Evolutionary conservation across 1,140 invertebrate genomes (phyloP).

Genomic region (Chironomus tepperi): DNA sequence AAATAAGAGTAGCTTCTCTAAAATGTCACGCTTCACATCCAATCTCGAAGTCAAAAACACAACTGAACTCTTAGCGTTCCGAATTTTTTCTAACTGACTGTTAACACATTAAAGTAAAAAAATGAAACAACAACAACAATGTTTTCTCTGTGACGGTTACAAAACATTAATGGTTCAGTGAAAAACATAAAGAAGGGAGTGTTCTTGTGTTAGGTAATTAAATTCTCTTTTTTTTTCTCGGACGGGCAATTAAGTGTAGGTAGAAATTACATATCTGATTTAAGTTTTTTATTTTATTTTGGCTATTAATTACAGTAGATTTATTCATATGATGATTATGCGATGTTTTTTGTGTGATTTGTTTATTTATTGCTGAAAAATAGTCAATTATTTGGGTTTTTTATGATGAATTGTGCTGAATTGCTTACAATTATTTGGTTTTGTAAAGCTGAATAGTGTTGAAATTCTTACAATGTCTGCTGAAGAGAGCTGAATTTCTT

Average conservation of each 20-base stretch:
- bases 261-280: neutral
- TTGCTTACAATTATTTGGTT: no score
- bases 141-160: slow-evolving; percentile 17
- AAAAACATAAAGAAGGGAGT: slow-evolving; percentile 8
- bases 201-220: slow-evolving; percentile 6
- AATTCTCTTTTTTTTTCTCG: neutral
- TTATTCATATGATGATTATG: neutral
- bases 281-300: neutral
- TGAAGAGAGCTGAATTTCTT: no score
- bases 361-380: no score
- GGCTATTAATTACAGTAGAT: neutral
- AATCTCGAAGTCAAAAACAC: slow-evolving; percentile 19
- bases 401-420: no score
- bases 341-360: no score
- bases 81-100: slow-evolving; percentile 22
- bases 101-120: neutral
- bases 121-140: neutral
- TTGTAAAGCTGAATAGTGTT: no score
- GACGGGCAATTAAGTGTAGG: neutral
- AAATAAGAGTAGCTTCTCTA: neutral
- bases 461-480: no score
- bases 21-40: slow-evolving; percentile 19
- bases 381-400: no score
- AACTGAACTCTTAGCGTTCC: slow-evolving; percentile 18
- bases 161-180: slow-evolving; percentile 22